A percentile compares a stretch with the other conserved stretches of the same genome.
Evolutionary conservation across 2,888 invertebrate genomes (phyloP).

Genomic region (Hyposoter dolosus): DNA sequence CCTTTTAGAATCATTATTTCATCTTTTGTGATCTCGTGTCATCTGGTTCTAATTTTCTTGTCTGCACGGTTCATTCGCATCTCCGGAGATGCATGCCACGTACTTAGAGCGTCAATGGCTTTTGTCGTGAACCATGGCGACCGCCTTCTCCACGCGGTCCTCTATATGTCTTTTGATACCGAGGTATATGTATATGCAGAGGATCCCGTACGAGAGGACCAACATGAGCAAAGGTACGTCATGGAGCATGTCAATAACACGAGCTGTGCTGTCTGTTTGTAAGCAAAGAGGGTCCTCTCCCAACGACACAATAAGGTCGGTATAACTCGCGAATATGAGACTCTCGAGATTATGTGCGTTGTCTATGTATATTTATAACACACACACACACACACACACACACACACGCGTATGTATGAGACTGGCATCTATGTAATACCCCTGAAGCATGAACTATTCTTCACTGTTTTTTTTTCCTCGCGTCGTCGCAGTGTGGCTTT

Average conservation of each 20-base stretch:
- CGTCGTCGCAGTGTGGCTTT: conserved; percentile 59
- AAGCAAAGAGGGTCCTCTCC: conserved; percentile 71
- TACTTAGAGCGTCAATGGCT: conserved; percentile 69
- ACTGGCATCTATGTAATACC: neutral
- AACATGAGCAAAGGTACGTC: conserved; percentile 71
- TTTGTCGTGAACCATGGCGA: conserved; percentile 57
- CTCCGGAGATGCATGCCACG: conserved; percentile 73
- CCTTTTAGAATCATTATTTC: neutral
- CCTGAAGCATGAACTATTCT: conserved; percentile 18
- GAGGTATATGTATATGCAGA: neutral
- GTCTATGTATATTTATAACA: neutral
- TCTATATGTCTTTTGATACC: conserved; percentile 5
- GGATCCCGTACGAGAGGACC: conserved; percentile 41
- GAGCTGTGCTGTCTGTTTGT: conserved; percentile 35
- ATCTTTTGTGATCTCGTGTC: neutral
- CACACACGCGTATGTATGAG: neutral
- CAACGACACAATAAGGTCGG: conserved; percentile 64
- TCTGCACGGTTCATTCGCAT: conserved; percentile 25
- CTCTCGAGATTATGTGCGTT: conserved; percentile 44
- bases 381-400: neutral
- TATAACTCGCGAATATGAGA: conserved; percentile 53
- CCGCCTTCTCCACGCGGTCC: conserved; percentile 28
- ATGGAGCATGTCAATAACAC: conserved; percentile 76
- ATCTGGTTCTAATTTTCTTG: conserved; percentile 1
- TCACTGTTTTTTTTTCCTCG: conserved; percentile 34